These are phyloP conservation scores for Brachionichthys hirsutus DNA, from an alignment of 2,113 vertebrate species.

Conservation along the genomic window DNA sequence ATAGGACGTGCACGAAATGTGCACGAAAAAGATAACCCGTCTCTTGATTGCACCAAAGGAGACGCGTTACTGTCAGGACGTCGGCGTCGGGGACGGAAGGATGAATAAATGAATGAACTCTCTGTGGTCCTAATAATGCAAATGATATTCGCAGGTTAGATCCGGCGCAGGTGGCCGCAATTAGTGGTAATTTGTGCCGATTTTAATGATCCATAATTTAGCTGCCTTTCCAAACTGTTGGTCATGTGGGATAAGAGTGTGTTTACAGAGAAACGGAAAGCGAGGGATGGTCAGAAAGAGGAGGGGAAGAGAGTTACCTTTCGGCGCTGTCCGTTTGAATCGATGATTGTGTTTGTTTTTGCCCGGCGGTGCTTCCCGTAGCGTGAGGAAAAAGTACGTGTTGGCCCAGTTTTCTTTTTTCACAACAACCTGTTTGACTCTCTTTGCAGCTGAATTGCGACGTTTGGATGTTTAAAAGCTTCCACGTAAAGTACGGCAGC, in stretches of 20 bases:
- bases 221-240: conserved; percentile 63
- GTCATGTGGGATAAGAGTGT: conserved; percentile 49
- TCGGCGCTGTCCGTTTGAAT: neutral
- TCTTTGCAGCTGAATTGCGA: conserved; percentile 56
- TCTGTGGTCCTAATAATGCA: conserved; percentile 67
- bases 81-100: no score
- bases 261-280: conserved; percentile 4
- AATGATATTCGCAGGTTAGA: conserved; percentile 81
- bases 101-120: conserved; percentile 48
- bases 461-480: conserved; percentile 46
- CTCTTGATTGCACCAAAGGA: neutral
- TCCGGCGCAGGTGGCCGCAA: conserved; percentile 84
- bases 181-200: conserved; percentile 82
- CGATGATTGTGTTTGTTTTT: no score
- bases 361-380: neutral
- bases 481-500: conserved; percentile 44
- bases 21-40: neutral
- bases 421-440: conserved; percentile 46
- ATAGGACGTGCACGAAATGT: neutral
- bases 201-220: conserved; percentile 81
- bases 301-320: neutral
- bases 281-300: conserved; percentile 1
- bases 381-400: neutral
- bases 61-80: neutral
- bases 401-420: no score